phyloP scores from a whole-genome alignment of 2,113 vertebrate genomes.

The Equus quagga region DNA sequence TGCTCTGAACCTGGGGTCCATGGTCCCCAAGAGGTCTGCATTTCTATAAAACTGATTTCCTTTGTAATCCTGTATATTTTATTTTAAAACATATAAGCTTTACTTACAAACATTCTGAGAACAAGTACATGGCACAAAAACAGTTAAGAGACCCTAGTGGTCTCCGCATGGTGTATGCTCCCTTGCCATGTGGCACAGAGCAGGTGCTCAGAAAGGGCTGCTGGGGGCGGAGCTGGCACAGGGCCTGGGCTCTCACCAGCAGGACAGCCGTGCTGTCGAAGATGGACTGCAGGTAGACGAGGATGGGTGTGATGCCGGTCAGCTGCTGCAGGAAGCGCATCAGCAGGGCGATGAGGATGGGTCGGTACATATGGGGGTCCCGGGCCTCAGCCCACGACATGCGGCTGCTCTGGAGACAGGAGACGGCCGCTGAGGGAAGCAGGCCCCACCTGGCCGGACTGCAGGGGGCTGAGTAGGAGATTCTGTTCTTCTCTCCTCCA shows the following conservation, averaged over 20 bases:
- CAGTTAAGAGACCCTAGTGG: fast-evolving
- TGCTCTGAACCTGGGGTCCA: neutral
- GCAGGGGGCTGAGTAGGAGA: neutral
- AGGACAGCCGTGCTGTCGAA: constrained; percentile 90
- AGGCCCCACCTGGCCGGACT: neutral
- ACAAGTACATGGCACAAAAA: fast-evolving
- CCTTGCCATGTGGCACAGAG: fast-evolving
- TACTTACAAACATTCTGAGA: neutral
- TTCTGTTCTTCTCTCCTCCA: too few relatives aligned
- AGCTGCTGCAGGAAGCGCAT: constrained; percentile 98
- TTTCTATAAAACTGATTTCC: neutral
- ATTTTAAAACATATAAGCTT: neutral
- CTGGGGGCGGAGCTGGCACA: fast-evolving
- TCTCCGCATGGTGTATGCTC: fast-evolving
- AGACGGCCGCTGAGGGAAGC: neutral
- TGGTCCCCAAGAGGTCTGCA: fast-evolving
- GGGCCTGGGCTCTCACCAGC: constrained; percentile 84
- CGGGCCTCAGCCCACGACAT: constrained; percentile 89
- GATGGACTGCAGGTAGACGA: constrained; percentile 95
- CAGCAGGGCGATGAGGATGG: constrained; percentile 90
- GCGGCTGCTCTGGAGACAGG: constrained; percentile 77
- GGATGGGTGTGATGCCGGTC: constrained; percentile 94
- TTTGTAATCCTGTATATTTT: neutral
- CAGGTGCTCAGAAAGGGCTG: fast-evolving
- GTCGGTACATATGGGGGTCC: constrained; percentile 90